phyloP scores from a whole-genome alignment of 2,888 invertebrate genomes.

The Drosophila rubida region DNA sequence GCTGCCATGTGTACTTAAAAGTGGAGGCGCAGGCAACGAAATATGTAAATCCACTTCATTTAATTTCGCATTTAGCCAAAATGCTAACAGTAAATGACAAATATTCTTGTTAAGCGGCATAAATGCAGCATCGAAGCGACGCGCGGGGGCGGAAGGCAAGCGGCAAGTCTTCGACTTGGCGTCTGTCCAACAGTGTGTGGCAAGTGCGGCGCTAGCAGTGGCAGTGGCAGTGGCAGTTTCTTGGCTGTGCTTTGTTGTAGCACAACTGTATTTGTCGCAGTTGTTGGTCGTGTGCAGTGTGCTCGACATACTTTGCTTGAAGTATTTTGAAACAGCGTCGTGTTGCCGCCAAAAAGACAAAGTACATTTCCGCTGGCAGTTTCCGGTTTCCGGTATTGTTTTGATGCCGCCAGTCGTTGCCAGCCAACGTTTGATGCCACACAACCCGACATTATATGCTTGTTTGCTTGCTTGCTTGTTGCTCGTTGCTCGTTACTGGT shows the following conservation, averaged over 20 bases:
- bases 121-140: slow-evolving; percentile 55
- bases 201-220: no score
- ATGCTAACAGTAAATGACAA: slow-evolving; percentile 82
- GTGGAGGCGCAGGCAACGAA: slow-evolving; percentile 69
- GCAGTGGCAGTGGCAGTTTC: slow-evolving; percentile 7
- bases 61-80: slow-evolving; percentile 82
- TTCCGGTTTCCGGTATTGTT: slow-evolving; percentile 78
- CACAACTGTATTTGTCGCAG: no score
- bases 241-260: slow-evolving; percentile 33
- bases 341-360: slow-evolving; percentile 78
- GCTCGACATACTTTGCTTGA: slow-evolving; percentile 75
- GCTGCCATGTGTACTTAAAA: slow-evolving; percentile 72
- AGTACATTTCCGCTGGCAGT: slow-evolving; percentile 80
- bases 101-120: slow-evolving; percentile 78
- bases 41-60: slow-evolving; percentile 81
- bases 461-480: neutral
- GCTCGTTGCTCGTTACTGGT: neutral
- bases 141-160: slow-evolving; percentile 4
- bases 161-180: slow-evolving; percentile 58
- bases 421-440: slow-evolving; percentile 6
- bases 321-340: slow-evolving; percentile 72
- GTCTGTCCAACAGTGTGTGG: slow-evolving; percentile 47
- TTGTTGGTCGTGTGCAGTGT: slow-evolving; percentile 44
- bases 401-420: slow-evolving; percentile 52
- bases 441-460: slow-evolving; percentile 10